Conservation (phyloP, 2,888 invertebrate species). For the Frankliniella fusca region DNA sequence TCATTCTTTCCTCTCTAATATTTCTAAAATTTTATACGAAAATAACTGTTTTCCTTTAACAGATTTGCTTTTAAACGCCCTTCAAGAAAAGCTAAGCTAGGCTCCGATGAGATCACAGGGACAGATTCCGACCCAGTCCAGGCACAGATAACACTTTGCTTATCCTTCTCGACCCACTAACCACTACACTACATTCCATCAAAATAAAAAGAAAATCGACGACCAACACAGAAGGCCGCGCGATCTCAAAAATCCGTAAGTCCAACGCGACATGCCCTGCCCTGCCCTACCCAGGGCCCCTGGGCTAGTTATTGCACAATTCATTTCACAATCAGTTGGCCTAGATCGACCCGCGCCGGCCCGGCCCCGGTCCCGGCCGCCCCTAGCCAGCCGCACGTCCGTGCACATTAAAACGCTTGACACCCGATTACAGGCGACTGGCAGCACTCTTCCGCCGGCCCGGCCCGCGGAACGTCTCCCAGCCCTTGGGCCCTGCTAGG, state of each 20-base stretch:
- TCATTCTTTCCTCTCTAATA: neutral
- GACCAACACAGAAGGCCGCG: neutral
- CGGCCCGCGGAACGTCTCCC: no score
- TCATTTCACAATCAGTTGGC: constrained; percentile 24
- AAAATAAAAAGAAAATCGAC: neutral
- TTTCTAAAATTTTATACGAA: neutral
- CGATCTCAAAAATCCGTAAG: neutral
- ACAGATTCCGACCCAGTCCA: neutral
- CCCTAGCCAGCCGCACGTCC: neutral
- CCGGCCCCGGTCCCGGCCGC: neutral
- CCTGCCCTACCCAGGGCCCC: neutral
- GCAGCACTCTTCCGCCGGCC: no score
- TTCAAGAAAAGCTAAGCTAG: neutral
- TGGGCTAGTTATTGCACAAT: constrained; percentile 22
- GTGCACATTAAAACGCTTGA: neutral
- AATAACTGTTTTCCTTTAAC: neutral
- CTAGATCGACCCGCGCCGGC: neutral
- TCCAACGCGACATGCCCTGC: neutral
- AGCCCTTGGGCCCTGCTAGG: neutral
- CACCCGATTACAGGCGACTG: no score
- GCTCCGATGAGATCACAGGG: neutral
- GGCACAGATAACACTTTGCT: constrained; percentile 2
- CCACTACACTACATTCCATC: neutral
- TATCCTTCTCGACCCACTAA: neutral
- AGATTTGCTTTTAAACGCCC: neutral